A percentile compares a stretch with the other conserved stretches of the same genome.
phyloP scores from a whole-genome alignment of 2,888 invertebrate genomes.

The Amorpha juglandis region DNA sequence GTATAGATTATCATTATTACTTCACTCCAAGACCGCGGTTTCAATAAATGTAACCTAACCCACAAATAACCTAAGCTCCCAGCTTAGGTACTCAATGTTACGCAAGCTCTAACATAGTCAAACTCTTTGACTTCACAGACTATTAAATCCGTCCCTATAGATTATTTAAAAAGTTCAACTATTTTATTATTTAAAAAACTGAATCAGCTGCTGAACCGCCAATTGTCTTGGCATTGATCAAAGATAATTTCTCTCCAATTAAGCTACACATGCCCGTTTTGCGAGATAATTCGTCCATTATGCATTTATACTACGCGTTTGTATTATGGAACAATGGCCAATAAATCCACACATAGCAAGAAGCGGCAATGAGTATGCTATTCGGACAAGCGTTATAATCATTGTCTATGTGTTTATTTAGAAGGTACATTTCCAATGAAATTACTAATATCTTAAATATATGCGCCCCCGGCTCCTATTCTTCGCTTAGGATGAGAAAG shows the following conservation, averaged over 20 bases:
- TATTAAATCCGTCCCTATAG: too few relatives aligned
- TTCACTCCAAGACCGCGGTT: too few relatives aligned
- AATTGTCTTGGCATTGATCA: conserved; percentile 7
- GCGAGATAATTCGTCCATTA: conserved; percentile 52
- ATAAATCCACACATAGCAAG: conserved; percentile 51
- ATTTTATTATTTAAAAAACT: neutral
- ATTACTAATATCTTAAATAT: neutral
- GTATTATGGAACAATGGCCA: conserved; percentile 58
- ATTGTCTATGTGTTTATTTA: conserved; percentile 31
- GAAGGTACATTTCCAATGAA: conserved; percentile 28
- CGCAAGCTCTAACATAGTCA: too few relatives aligned
- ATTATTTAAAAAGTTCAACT: too few relatives aligned
- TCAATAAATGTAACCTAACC: too few relatives aligned
- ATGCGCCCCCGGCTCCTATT: too few relatives aligned
- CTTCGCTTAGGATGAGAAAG: too few relatives aligned
- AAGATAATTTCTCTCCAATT: conserved; percentile 31
- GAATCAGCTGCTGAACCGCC: neutral
- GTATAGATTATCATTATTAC: too few relatives aligned
- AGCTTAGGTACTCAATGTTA: too few relatives aligned
- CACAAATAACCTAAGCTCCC: too few relatives aligned
- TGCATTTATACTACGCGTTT: conserved; percentile 55
- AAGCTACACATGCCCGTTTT: conserved; percentile 37
- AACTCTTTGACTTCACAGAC: too few relatives aligned
- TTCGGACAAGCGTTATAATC: conserved; percentile 39
- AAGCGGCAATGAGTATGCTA: conserved; percentile 51